Conservation (phyloP, 2,797 vertebrate genomes). For the Enteromius treurensis region DNA sequence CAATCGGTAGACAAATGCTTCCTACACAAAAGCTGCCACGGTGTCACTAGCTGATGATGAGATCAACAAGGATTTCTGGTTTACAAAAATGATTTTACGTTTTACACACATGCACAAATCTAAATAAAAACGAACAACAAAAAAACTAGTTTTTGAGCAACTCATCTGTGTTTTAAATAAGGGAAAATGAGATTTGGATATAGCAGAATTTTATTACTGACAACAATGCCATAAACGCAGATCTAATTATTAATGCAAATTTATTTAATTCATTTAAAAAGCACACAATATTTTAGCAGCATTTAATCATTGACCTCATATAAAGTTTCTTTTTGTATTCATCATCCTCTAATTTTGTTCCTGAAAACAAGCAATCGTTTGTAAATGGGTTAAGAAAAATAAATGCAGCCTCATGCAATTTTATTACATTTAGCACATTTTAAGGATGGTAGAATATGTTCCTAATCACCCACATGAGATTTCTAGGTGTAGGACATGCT, state of each 20-base stretch:
- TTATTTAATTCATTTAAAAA: too few relatives aligned
- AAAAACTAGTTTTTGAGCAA: too few relatives aligned
- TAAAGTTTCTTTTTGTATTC: neutral
- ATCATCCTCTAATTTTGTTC: neutral
- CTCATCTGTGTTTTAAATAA: too few relatives aligned
- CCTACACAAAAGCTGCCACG: constrained; percentile 2
- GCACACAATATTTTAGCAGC: neutral
- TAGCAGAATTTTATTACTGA: too few relatives aligned
- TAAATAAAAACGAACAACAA: neutral
- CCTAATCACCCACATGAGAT: neutral
- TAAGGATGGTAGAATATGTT: constrained; percentile 43
- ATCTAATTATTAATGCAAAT: too few relatives aligned
- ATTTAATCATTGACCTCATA: neutral
- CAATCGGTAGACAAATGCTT: constrained; percentile 36
- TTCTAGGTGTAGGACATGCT: neutral
- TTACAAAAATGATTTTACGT: neutral
- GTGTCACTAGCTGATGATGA: neutral
- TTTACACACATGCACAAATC: neutral
- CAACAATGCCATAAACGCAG: too few relatives aligned
- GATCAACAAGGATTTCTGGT: neutral
- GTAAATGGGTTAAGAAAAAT: neutral
- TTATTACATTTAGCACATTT: constrained; percentile 26
- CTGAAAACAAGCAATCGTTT: neutral
- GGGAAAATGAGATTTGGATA: too few relatives aligned
- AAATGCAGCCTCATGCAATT: neutral